These are phyloP conservation scores for Blera fallax DNA, from an alignment of 2,888 invertebrate species.

Conservation along the genomic window DNA sequence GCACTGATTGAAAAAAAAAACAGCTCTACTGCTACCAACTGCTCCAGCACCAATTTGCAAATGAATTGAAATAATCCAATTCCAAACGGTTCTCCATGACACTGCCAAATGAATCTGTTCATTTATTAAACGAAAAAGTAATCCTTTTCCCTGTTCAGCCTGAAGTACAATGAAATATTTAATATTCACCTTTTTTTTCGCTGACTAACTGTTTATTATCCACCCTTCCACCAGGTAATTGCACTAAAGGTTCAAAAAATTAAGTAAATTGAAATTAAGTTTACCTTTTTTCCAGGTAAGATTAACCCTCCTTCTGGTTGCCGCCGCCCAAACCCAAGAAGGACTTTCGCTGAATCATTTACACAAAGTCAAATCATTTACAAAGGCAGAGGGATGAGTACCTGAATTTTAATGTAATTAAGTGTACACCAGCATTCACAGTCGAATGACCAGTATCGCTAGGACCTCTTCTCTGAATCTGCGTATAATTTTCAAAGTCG, in stretches of 20 bases:
- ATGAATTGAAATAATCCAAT: too few species aligned
- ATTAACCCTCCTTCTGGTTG: neutral
- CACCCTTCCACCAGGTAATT: conserved; percentile 38
- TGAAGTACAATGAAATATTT: conserved; percentile 21
- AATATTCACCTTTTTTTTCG: conserved; percentile 44
- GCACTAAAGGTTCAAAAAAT: conserved; percentile 42
- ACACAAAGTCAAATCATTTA: conserved; percentile 32
- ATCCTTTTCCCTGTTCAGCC: neutral
- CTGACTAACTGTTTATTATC: conserved; percentile 59
- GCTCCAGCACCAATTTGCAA: neutral
- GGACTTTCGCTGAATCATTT: conserved; percentile 7
- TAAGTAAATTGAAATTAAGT: conserved; percentile 55
- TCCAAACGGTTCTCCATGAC: neutral
- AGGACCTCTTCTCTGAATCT: neutral
- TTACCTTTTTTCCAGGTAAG: conserved; percentile 43
- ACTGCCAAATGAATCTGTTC: neutral
- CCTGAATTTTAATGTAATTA: conserved; percentile 67
- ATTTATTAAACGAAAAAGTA: neutral
- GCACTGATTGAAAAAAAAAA: too few species aligned
- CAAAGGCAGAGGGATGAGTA: conserved; percentile 17
- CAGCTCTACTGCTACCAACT: too few species aligned
- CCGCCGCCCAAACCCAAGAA: neutral
- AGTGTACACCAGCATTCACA: conserved; percentile 31
- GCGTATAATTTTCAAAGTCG: conserved; percentile 31
- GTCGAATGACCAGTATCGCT: conserved; percentile 25